Conservation (phyloP, 2,113 vertebrate genomes). For the Phrynosoma blainvillii region DNA sequence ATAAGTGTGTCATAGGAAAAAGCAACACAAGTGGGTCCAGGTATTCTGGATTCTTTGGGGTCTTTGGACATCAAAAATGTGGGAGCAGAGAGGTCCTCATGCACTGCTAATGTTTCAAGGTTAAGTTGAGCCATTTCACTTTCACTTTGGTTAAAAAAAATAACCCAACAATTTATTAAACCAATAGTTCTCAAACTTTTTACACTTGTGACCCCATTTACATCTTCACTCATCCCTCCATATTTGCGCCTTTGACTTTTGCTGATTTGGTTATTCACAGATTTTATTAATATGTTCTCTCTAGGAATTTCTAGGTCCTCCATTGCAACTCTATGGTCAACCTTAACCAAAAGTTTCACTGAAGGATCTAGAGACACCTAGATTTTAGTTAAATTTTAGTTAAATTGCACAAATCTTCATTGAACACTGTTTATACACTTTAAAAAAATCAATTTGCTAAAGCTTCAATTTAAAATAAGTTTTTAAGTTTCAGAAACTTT, state of each 20-base stretch:
- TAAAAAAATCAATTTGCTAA: constrained; percentile 63
- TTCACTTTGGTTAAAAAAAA: too few species aligned
- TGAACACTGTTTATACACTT: constrained; percentile 69
- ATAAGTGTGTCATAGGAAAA: not conserved
- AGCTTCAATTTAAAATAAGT: constrained; percentile 64
- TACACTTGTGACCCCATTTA: too few species aligned
- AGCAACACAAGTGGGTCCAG: not conserved
- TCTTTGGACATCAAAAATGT: not conserved
- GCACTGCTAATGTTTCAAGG: not conserved
- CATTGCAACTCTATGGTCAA: too few species aligned
- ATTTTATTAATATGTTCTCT: too few species aligned
- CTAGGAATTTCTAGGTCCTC: too few species aligned
- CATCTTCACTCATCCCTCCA: too few species aligned
- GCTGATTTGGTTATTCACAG: too few species aligned
- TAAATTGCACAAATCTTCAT: constrained; percentile 59
- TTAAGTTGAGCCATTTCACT: not conserved
- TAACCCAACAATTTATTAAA: not conserved
- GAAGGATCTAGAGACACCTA: too few species aligned
- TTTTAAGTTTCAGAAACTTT: constrained; percentile 67
- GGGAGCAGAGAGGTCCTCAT: not conserved
- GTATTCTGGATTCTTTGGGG: not conserved
- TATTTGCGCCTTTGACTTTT: too few species aligned
- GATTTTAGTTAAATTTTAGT: constrained; percentile 62
- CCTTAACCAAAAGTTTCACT: too few species aligned
- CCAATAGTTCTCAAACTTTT: too few species aligned